Conservation (phyloP, 2,888 invertebrate genomes). For the Lymantria monacha region DNA sequence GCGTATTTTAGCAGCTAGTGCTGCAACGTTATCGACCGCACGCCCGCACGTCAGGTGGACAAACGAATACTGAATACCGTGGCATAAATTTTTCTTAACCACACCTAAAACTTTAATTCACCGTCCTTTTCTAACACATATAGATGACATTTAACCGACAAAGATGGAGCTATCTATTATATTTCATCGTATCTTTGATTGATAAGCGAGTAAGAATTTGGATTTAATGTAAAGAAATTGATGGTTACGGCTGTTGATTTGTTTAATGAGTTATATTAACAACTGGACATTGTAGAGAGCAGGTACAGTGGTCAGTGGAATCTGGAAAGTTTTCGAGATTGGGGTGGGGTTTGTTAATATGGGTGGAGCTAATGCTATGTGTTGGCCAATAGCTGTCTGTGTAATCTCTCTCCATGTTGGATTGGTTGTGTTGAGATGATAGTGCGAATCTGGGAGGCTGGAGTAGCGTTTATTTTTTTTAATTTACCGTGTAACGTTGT, state of each 20-base stretch:
- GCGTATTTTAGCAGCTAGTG: conserved; percentile 49
- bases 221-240: conserved; percentile 50
- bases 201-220: conserved; percentile 58
- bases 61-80: conserved; percentile 64
- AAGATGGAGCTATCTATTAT: conserved; percentile 53
- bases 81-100: conserved; percentile 63
- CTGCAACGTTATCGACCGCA: conserved; percentile 56
- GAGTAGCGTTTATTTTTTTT: conserved; percentile 55
- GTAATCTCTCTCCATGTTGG: conserved; percentile 44
- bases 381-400: conserved; percentile 50
- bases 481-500: conserved; percentile 60
- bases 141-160: conserved; percentile 29
- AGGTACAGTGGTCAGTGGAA: conserved; percentile 48
- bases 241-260: conserved; percentile 40
- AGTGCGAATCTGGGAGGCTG: conserved; percentile 80
- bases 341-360: conserved; percentile 71
- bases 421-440: conserved; percentile 74
- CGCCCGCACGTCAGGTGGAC: conserved; percentile 68
- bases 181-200: conserved; percentile 45
- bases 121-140: conserved; percentile 56
- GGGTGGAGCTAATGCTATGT: conserved; percentile 19
- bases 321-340: conserved; percentile 59
- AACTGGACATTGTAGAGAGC: conserved; percentile 55
- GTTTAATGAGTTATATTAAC: conserved; percentile 45
- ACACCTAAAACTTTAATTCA: conserved; percentile 57